Percentiles rank a stretch among this genome's conserved stretches.
Evolutionary conservation across 2,888 invertebrate species (phyloP).

Genomic region (Heliconius hortense): DNA sequence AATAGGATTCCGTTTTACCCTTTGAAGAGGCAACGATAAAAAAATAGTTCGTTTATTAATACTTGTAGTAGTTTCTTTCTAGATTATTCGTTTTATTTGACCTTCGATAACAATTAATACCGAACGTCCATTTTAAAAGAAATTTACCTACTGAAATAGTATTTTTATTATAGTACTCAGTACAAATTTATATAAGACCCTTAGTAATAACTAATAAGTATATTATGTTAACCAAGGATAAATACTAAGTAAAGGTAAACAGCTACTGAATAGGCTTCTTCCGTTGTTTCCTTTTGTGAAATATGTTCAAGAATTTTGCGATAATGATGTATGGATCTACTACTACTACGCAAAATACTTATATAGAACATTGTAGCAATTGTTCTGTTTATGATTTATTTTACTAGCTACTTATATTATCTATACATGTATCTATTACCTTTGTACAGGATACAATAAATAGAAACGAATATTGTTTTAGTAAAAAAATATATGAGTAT

Average conservation of each 20-base stretch:
- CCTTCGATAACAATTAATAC: background rate
- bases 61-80: conserved; percentile 2
- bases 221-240: conserved; percentile 30
- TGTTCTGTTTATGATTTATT: background rate
- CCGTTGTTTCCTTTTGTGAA: conserved; percentile 36
- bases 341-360: background rate
- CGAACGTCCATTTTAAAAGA: background rate
- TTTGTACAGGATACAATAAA: background rate
- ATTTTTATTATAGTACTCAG: background rate
- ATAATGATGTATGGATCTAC: background rate
- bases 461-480: background rate
- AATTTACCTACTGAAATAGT: background rate
- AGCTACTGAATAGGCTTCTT: conserved; percentile 31
- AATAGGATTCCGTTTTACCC: too few relatives aligned
- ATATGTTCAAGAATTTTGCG: conserved; percentile 11
- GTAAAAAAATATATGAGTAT: background rate
- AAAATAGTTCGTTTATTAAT: background rate
- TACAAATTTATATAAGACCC: background rate
- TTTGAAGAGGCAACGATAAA: background rate
- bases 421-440: background rate
- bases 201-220: conserved; percentile 2
- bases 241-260: conserved; percentile 32
- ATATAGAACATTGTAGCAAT: background rate
- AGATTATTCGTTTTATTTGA: background rate
- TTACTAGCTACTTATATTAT: background rate